Percentiles rank a stretch among this genome's conserved stretches.
phyloP scores from a whole-genome alignment of 37 sponge, comb jelly and placozoan species.

The Cladorhizidae sp. region DNA sequence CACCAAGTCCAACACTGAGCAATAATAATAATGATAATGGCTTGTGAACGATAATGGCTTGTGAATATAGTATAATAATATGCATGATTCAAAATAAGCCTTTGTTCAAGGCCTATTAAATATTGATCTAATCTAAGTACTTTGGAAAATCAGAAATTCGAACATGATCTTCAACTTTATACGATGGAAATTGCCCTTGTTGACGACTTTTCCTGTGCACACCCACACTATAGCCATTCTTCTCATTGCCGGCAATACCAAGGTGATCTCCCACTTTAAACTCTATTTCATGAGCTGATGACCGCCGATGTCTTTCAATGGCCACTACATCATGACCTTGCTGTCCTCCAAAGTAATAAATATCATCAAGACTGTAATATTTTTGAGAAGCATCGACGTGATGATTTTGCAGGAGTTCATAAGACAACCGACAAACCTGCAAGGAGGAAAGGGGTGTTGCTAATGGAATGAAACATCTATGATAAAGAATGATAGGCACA shows the following conservation, averaged over 20 bases:
- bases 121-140: slow-evolving; percentile 20
- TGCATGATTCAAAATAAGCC: no score
- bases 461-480: no score
- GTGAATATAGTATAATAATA: no score
- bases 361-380: slow-evolving; percentile 78
- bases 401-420: slow-evolving; percentile 83
- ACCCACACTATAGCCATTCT: slow-evolving; percentile 72
- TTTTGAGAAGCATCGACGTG: slow-evolving; percentile 78
- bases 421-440: slow-evolving; percentile 81
- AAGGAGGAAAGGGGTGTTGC: background rate
- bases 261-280: slow-evolving; percentile 68
- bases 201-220: background rate
- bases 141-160: slow-evolving; percentile 60
- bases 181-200: slow-evolving; percentile 64
- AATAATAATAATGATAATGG: no score
- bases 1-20: no score
- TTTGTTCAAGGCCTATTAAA: no score
- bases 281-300: slow-evolving; percentile 12
- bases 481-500: no score
- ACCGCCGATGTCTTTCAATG: background rate
- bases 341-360: slow-evolving; percentile 89
- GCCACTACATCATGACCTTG: slow-evolving; percentile 54
- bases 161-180: slow-evolving; percentile 74
- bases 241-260: slow-evolving; percentile 76
- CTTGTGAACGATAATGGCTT: no score